Percentiles rank a stretch among this genome's conserved stretches.
Evolutionary conservation across 2,888 invertebrate genomes (phyloP).

Genomic region (Cheilosia scutellata): DNA sequence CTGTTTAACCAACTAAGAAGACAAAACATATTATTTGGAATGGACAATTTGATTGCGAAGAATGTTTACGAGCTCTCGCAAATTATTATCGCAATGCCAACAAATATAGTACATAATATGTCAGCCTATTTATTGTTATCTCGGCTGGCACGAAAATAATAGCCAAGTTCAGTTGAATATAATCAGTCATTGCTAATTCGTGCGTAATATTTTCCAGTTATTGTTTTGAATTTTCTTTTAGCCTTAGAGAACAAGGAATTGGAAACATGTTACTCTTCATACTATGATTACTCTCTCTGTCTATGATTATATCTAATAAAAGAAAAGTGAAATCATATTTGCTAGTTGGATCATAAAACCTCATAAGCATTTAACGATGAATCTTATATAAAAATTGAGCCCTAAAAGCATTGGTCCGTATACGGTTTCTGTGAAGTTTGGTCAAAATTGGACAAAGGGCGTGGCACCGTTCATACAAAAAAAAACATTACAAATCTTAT

Average conservation of each 20-base stretch:
- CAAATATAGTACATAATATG: constrained; percentile 9
- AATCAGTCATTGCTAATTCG: constrained; percentile 12
- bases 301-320: background rate
- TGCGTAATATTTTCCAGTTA: constrained; percentile 31
- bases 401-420: no score
- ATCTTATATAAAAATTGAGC: no score
- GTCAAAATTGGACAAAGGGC: no score
- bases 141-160: constrained; percentile 23
- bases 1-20: no score
- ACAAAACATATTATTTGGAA: no score
- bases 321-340: background rate
- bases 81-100: constrained; percentile 26
- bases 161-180: constrained; percentile 30
- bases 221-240: background rate
- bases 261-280: background rate
- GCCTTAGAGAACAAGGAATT: background rate
- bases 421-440: no score
- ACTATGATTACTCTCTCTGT: background rate
- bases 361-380: constrained; percentile 4
- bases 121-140: constrained; percentile 27
- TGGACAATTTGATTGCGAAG: constrained; percentile 35
- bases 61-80: constrained; percentile 2
- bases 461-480: no score
- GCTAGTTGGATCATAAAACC: background rate
- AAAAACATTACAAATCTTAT: no score